Conservation (phyloP, 2,113 vertebrate genomes). For the Cavia porcellus region DNA sequence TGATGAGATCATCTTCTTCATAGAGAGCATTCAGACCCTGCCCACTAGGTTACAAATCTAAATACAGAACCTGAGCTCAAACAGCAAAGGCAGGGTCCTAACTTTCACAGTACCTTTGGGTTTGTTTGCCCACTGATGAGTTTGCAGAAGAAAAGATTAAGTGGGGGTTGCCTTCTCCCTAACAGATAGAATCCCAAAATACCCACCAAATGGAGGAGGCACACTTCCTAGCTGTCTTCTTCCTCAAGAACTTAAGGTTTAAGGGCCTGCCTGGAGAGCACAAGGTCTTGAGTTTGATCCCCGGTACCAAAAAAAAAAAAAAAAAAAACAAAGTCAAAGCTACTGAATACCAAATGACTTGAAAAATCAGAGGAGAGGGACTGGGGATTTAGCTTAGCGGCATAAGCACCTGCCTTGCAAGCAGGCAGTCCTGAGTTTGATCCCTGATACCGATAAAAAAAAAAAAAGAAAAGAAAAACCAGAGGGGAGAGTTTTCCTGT, state of each 20-base stretch:
- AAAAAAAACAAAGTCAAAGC: conserved; percentile 70
- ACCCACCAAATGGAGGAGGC: conserved; percentile 13
- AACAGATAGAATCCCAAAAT: conserved; percentile 71
- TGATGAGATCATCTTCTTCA: conserved; percentile 33
- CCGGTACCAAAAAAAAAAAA: too few species aligned
- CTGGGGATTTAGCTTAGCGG: too few species aligned
- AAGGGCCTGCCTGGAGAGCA: too few species aligned
- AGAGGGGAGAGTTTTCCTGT: conserved; percentile 37
- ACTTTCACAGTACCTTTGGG: not conserved
- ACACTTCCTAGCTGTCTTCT: conserved; percentile 51
- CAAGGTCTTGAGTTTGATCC: too few species aligned
- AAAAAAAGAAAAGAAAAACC: too few species aligned
- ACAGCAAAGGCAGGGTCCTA: conserved; percentile 25
- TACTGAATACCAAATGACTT: conserved; percentile 52
- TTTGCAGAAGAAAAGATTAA: conserved; percentile 44
- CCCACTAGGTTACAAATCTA: not conserved
- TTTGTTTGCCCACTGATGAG: conserved; percentile 22
- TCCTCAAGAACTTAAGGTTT: too few species aligned
- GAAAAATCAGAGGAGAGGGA: too few species aligned
- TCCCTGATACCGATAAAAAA: too few species aligned
- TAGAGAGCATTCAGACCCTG: conserved; percentile 15
- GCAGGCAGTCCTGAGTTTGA: too few species aligned
- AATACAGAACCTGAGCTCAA: conserved; percentile 37
- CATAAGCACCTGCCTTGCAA: too few species aligned
- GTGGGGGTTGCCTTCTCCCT: not conserved